Base-by-base conservation (phyloP, 2,888 invertebrate genomes). In the Dioctria linearis region DNA sequence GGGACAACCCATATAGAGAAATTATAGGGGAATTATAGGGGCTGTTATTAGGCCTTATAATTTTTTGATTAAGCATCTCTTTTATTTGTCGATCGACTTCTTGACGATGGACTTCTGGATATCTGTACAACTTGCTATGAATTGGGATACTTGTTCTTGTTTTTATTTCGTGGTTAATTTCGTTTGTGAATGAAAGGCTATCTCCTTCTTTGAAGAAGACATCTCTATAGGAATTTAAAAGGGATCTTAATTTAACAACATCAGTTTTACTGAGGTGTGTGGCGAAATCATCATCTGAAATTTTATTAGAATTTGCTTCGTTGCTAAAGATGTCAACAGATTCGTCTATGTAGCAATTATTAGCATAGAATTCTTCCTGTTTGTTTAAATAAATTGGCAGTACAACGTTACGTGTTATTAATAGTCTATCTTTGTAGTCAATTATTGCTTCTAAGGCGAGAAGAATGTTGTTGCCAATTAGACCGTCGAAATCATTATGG, bases 41-140 rank as follows among this genome's bases (percentile, higher is more conserved):
- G 40, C 43, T 61, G n/a, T 82, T 78, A 9, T 82, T 83, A 4
- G 80, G 84, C 54, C 65, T 43, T 8, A 86, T 85, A 42, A 86
- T 86, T 11, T 37, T 73, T 67, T 82, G 69, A 39, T 71, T 6
- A 11, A 79, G 57, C 71, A 79, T 71, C 25, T 79, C 61, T 57
- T 59, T 66, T 4, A 79, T 67, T 59, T 79, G 59, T 67, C n/a
- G 8, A 6, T 78, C 51, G 40, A 78, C 54, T 5, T n/a, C n/a
- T n/a, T n/a, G n/a, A n/a, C n/a, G n/a, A n/a, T n/a, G n/a, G n/a
- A n/a, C n/a, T n/a, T 79, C 66, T 11, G 66, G 78, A 37, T 49
- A 51, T 13, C 63, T 78, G 42, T 66, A 83, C 2, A 51, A 25
- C 46, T 79, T 80, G 4, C 49, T 81, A 69, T 80, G 81, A 3